These are phyloP conservation scores for Andrena flavipes DNA, from an alignment of 2,888 invertebrate genomes.

Conservation along the genomic window DNA sequence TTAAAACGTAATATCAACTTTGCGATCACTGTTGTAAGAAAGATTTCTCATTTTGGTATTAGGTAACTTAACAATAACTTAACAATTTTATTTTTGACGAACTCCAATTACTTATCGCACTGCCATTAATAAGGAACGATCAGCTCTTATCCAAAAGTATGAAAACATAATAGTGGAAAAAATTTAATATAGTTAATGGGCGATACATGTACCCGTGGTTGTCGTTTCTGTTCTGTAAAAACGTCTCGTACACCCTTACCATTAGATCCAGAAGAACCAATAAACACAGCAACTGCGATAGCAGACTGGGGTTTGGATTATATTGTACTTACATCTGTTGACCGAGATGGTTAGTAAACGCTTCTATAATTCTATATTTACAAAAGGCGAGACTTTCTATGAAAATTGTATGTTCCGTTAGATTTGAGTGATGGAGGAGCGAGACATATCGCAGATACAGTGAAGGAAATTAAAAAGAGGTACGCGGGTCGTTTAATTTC, in stretches of 20 bases:
- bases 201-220: conserved; percentile 99
- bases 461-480: conserved; percentile 81
- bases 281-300: conserved; percentile 96
- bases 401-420: conserved; percentile 78
- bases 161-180: conserved; percentile 60
- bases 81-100: conserved; percentile 11
- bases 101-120: conserved; percentile 11
- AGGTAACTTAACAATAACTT: conserved; percentile 12
- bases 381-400: neutral
- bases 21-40: neutral
- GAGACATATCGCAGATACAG: conserved; percentile 95
- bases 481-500: conserved; percentile 35
- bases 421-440: conserved; percentile 98
- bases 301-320: conserved; percentile 98
- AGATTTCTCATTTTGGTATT: neutral
- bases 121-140: conserved; percentile 33
- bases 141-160: conserved; percentile 34
- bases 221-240: conserved; percentile 99
- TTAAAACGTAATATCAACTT: neutral
- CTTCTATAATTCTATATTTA: neutral
- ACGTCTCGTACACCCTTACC: conserved; percentile 96
- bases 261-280: conserved; percentile 95
- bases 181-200: conserved; percentile 92
- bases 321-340: conserved; percentile 98
- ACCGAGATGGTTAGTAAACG: conserved; percentile 92